phyloP scores from a whole-genome alignment of 2,888 invertebrate species.

The Chrysotoxum bicinctum region DNA sequence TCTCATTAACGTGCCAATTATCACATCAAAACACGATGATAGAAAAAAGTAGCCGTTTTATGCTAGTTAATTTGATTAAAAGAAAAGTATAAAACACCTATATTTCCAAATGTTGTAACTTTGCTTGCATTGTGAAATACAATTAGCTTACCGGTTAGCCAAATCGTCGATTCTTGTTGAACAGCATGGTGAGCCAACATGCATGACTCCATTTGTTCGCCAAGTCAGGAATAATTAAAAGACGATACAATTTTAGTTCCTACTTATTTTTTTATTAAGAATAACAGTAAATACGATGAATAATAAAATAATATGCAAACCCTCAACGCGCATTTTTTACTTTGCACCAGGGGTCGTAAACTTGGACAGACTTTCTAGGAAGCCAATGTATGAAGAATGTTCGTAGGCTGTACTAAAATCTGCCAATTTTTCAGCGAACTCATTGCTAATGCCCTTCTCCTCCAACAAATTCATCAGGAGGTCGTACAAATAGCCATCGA shows the following conservation, averaged over 20 bases:
- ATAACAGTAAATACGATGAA: conserved; percentile 50
- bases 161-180: no score
- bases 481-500: conserved; percentile 97
- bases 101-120: no score
- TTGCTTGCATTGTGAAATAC: no score
- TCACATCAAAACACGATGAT: no score
- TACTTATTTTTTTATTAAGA: conserved; percentile 63
- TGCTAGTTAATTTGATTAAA: no score
- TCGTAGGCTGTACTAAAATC: conserved; percentile 96
- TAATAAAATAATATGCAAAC: conserved; percentile 37
- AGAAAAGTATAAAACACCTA: no score
- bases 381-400: conserved; percentile 93
- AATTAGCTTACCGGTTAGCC: no score
- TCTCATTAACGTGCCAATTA: no score
- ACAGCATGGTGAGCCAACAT: no score
- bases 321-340: conserved; percentile 70
- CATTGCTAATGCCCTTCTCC: conserved; percentile 96
- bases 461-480: conserved; percentile 96
- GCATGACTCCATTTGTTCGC: not conserved
- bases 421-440: conserved; percentile 94
- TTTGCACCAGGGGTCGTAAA: conserved; percentile 86
- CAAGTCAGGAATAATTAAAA: not conserved
- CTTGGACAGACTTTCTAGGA: conserved; percentile 91
- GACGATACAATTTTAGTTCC: conserved; percentile 1
- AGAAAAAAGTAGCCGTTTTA: no score